Conservation (phyloP, 2,888 invertebrate genomes). For the Lochmaea capreae region DNA sequence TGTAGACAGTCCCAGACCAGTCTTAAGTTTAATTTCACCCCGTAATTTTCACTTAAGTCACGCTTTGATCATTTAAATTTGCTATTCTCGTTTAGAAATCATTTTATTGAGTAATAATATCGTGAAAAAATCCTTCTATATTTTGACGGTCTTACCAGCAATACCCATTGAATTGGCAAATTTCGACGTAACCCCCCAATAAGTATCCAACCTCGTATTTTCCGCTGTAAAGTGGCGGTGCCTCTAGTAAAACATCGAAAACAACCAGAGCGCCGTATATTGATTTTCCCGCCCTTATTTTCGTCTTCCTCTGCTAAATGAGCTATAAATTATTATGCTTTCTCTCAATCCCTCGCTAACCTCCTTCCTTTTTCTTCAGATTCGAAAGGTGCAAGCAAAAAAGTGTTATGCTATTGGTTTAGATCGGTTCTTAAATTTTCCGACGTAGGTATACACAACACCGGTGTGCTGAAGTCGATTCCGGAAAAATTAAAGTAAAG, state of each 20-base stretch:
- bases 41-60: too few relatives aligned
- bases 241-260: constrained; percentile 45
- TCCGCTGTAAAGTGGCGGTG: constrained; percentile 55
- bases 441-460: constrained; percentile 14
- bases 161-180: not conserved
- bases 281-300: constrained; percentile 63
- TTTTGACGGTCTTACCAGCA: too few relatives aligned
- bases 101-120: too few relatives aligned
- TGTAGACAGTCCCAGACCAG: too few relatives aligned
- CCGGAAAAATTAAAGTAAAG: constrained; percentile 4
- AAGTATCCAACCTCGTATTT: not conserved
- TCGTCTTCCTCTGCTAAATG: constrained; percentile 61
- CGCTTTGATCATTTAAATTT: too few relatives aligned
- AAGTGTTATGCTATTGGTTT: constrained; percentile 39
- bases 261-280: constrained; percentile 51
- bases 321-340: constrained; percentile 61
- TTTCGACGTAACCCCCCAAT: not conserved
- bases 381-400: constrained; percentile 39
- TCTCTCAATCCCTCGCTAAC: constrained; percentile 51
- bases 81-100: too few relatives aligned
- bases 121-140: too few relatives aligned
- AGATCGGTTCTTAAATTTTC: constrained; percentile 27
- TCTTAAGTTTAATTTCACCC: too few relatives aligned
- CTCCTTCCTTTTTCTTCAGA: constrained; percentile 33
- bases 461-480: constrained; percentile 4